A percentile compares a stretch with the other conserved stretches of the same genome.
Conservation (phyloP, 2,888 invertebrate genomes). For the Rhagonycha fulva region DNA sequence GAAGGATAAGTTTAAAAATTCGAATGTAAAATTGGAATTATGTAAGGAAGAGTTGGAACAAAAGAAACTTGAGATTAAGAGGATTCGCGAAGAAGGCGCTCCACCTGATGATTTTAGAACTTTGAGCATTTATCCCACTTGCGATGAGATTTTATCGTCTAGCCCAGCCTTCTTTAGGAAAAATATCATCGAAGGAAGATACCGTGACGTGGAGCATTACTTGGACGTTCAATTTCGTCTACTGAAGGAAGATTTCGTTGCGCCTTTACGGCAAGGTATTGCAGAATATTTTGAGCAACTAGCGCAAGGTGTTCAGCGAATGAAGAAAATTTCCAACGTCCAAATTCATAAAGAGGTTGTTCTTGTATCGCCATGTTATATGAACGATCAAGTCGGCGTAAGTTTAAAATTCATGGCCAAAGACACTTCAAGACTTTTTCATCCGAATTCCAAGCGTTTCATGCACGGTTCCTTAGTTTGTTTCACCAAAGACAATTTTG, state of each 20-base stretch:
- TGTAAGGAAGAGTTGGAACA: constrained; percentile 38
- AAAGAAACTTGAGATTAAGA: constrained; percentile 25
- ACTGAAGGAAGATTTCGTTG: constrained; percentile 78
- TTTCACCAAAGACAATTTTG: constrained; percentile 72
- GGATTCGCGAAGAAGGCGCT: constrained; percentile 53
- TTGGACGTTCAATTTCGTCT: constrained; percentile 79
- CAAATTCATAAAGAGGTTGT: constrained; percentile 58
- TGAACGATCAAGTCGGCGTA: constrained; percentile 56
- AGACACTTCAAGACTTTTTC: constrained; percentile 44
- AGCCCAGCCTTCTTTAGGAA: constrained; percentile 58
- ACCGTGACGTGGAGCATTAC: constrained; percentile 70
- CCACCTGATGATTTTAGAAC: constrained; percentile 60
- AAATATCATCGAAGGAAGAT: constrained; percentile 66
- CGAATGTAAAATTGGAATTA: constrained; percentile 45
- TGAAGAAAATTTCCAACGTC: constrained; percentile 30
- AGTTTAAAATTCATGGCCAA: constrained; percentile 40
- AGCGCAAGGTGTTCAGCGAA: neutral
- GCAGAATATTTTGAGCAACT: constrained; percentile 34
- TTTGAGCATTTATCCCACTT: constrained; percentile 59
- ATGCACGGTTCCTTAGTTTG: constrained; percentile 75
- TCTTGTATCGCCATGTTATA: constrained; percentile 54
- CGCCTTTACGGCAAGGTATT: constrained; percentile 72
- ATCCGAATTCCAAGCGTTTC: constrained; percentile 61
- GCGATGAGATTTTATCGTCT: constrained; percentile 49
- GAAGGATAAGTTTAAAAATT: constrained; percentile 52